These are phyloP conservation scores for Tromatobia lineatoria DNA, from an alignment of 2,888 invertebrate genomes.

Conservation along the genomic window DNA sequence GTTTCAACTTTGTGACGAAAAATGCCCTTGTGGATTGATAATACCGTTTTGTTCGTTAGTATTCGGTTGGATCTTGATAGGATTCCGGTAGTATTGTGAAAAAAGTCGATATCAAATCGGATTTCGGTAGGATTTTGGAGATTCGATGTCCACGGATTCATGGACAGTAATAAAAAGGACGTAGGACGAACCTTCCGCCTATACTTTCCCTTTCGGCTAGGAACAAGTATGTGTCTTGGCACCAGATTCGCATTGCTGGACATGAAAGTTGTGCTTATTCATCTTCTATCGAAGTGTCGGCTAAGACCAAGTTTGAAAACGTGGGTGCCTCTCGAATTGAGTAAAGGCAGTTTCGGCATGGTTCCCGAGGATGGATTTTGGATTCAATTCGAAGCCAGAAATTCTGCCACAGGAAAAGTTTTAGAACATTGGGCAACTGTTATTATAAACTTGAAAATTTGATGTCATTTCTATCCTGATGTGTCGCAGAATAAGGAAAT, in stretches of 20 bases:
- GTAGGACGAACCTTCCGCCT: constrained; percentile 29
- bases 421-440: neutral
- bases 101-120: no score
- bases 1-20: constrained; percentile 80
- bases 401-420: neutral
- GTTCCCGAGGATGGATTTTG: constrained; percentile 72
- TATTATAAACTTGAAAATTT: neutral
- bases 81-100: no score
- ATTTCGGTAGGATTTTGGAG: no score
- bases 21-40: no score
- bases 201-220: constrained; percentile 79
- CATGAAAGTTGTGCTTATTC: constrained; percentile 69
- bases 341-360: constrained; percentile 44
- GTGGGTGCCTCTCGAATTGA: constrained; percentile 62
- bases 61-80: no score
- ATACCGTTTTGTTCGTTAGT: no score
- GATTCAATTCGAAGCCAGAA: constrained; percentile 60
- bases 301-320: constrained; percentile 66
- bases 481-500: no score
- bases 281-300: constrained; percentile 67
- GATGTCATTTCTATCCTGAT: no score
- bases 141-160: constrained; percentile 84
- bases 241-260: constrained; percentile 73
- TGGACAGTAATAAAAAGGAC: constrained; percentile 55
- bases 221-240: constrained; percentile 82